A percentile compares a stretch with the other conserved stretches of the same genome.
These are phyloP conservation scores for Spinus pinus DNA, from an alignment of 2,797 vertebrate genomes.

Conservation along the genomic window DNA sequence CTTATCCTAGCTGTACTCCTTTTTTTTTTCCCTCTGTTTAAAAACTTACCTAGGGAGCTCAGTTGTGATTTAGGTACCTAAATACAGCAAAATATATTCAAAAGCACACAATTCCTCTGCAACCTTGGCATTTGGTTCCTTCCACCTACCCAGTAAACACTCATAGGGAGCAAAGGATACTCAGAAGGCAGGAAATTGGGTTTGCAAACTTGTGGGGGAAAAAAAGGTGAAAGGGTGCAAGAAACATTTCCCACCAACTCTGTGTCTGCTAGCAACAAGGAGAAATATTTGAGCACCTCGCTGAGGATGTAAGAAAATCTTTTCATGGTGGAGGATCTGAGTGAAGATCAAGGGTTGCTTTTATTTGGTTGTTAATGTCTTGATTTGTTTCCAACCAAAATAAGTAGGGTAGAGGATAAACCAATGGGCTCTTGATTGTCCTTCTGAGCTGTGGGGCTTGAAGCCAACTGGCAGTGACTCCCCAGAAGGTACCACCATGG, in stretches of 20 bases:
- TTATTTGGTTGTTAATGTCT: not conserved
- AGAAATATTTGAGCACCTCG: conserved; percentile 1
- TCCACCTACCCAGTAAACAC: not conserved
- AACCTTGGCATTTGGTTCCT: not conserved
- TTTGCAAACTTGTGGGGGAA: not conserved
- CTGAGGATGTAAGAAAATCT: not conserved
- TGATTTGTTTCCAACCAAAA: conserved; percentile 35
- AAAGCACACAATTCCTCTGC: not conserved
- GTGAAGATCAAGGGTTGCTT: not conserved
- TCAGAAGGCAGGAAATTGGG: not conserved
- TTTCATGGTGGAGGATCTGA: not conserved
- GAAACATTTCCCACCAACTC: not conserved
- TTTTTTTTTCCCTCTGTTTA: not conserved
- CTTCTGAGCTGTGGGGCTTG: not conserved
- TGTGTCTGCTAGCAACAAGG: not conserved
- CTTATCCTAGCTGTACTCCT: not conserved
- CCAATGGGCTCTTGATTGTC: not conserved
- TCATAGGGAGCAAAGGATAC: not conserved
- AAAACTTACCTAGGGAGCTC: not conserved
- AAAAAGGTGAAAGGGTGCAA: conserved; percentile 1
- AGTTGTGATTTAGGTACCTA: not conserved
- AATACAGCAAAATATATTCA: not conserved
- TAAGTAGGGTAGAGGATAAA: not conserved
- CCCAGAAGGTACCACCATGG: conserved; percentile 43
- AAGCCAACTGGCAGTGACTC: conserved; percentile 34